Percentiles rank a stretch among this genome's conserved stretches.
phyloP scores from a whole-genome alignment of 2,888 invertebrate genomes.

The Ryuthela nishihirai region DNA sequence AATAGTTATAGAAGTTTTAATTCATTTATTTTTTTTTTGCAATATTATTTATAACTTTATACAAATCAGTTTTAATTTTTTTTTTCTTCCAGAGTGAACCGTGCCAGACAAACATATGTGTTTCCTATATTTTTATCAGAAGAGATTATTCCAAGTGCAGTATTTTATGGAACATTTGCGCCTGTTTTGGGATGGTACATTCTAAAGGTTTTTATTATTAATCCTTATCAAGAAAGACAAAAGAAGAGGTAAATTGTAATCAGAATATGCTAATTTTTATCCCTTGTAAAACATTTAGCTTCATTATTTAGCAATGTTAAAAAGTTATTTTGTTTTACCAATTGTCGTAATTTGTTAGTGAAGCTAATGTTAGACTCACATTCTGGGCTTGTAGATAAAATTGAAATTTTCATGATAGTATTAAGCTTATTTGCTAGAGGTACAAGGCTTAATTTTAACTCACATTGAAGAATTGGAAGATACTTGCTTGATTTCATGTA shows the following conservation, averaged over 20 bases:
- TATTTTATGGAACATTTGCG: conserved; percentile 89
- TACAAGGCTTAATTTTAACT: too few species aligned
- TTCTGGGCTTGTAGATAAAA: too few species aligned
- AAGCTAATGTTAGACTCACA: too few species aligned
- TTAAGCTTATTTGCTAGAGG: too few species aligned
- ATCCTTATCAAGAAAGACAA: conserved; percentile 64
- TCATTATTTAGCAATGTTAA: too few species aligned
- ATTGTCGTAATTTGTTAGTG: too few species aligned
- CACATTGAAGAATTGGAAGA: too few species aligned
- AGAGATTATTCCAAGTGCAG: conserved; percentile 79
- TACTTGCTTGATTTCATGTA: too few species aligned
- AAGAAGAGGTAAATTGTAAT: conserved; percentile 58
- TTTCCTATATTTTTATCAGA: conserved; percentile 89
- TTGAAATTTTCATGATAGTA: too few species aligned
- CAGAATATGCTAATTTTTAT: too few species aligned
- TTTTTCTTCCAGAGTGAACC: conserved; percentile 61
- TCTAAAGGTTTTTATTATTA: conserved; percentile 77
- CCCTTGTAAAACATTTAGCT: too few species aligned
- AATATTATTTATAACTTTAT: not conserved
- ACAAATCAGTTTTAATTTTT: not conserved
- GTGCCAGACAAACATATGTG: conserved; percentile 81
- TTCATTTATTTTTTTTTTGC: not conserved
- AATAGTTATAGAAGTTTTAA: not conserved
- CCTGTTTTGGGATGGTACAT: conserved; percentile 66
- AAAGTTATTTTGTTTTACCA: too few species aligned